phyloP scores from a whole-genome alignment of 2,797 vertebrate species.

The Muscicapa comitata region DNA sequence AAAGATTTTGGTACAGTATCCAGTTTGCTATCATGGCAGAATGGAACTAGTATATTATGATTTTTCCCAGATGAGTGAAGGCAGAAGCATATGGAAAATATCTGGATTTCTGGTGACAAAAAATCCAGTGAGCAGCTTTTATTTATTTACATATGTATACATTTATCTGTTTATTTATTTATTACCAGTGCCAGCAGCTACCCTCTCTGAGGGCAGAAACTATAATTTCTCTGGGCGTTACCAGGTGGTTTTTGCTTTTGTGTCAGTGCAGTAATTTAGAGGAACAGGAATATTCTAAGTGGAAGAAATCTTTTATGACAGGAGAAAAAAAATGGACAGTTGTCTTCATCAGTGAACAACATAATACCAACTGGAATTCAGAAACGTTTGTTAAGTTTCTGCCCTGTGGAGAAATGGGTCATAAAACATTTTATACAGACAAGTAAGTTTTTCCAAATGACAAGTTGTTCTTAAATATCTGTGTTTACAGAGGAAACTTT shows the following conservation, averaged over 20 bases:
- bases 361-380: conserved; percentile 15
- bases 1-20: neutral
- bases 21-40: neutral
- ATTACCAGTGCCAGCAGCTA: neutral
- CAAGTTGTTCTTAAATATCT: neutral
- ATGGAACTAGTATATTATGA: neutral
- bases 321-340: neutral
- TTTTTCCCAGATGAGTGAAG: conserved; percentile 41
- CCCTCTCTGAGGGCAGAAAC: neutral
- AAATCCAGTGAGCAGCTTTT: conserved; percentile 6
- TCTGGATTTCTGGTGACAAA: conserved; percentile 9
- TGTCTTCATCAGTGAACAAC: neutral
- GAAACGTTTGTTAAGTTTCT: neutral
- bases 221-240: neutral
- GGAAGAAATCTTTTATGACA: neutral
- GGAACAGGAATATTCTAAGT: neutral
- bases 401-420: neutral
- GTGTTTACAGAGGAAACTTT: neutral
- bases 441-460: conserved; percentile 27
- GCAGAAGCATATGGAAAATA: conserved; percentile 20
- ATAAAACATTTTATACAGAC: neutral
- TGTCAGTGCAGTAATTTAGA: neutral
- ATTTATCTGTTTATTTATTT: neutral
- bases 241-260: neutral
- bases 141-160: neutral